These are phyloP conservation scores for Hydropotes inermis DNA, from an alignment of 2,113 vertebrate genomes.

Conservation along the genomic window DNA sequence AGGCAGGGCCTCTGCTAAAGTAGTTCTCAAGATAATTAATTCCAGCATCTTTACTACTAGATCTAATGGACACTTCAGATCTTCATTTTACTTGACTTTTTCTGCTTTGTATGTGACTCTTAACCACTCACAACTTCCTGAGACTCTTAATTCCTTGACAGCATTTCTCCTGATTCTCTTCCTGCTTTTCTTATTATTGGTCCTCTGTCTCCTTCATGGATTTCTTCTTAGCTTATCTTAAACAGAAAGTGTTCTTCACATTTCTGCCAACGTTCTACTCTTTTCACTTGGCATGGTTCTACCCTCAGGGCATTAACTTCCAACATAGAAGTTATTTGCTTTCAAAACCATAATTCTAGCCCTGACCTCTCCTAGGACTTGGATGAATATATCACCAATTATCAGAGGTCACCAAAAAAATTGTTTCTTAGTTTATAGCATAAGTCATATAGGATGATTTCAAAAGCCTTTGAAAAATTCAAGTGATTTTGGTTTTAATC, in stretches of 20 bases:
- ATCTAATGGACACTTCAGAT: not conserved
- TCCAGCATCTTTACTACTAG: not conserved
- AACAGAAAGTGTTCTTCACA: not conserved
- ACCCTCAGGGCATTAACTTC: not conserved
- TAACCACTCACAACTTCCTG: not conserved
- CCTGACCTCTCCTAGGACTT: not conserved
- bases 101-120: not conserved
- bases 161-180: not conserved
- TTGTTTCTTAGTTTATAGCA: not conserved
- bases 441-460: not conserved
- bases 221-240: not conserved
- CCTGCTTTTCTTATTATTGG: not conserved
- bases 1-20: not conserved
- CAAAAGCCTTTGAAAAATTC: conserved; percentile 5
- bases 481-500: not conserved
- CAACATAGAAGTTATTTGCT: not conserved
- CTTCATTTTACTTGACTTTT: not conserved
- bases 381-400: not conserved
- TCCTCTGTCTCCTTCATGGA: not conserved
- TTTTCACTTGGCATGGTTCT: not conserved
- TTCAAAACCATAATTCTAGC: not conserved
- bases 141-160: not conserved
- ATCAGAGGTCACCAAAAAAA: not conserved
- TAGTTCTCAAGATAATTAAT: not conserved
- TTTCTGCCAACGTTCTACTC: not conserved